Percentiles rank a stretch among this genome's conserved stretches.
These are phyloP conservation scores for Helicoverpa zea DNA, from an alignment of 1,140 invertebrate species.

Conservation along the genomic window DNA sequence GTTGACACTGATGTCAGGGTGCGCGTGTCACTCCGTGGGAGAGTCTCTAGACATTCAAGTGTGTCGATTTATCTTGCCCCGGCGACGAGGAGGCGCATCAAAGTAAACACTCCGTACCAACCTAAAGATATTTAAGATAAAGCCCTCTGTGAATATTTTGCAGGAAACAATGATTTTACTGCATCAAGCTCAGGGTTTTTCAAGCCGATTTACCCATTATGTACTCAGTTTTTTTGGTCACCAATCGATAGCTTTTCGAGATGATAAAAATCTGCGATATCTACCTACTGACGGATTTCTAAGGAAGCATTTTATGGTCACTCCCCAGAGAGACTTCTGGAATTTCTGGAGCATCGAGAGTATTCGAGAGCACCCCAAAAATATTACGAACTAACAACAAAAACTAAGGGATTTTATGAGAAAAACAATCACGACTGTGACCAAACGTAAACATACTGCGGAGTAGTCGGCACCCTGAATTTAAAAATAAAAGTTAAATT, in stretches of 20 bases:
- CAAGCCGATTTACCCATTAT: too few species aligned
- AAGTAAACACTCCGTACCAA: conserved; percentile 56
- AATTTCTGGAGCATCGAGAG: neutral
- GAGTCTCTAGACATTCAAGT: conserved; percentile 35
- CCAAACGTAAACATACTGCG: conserved; percentile 56
- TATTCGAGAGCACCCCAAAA: neutral
- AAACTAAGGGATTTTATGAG: conserved; percentile 37
- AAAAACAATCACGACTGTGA: conserved; percentile 62
- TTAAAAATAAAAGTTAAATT: conserved; percentile 63
- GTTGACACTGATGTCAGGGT: conserved; percentile 28
- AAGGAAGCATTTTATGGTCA: too few species aligned
- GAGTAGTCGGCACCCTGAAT: conserved; percentile 53
- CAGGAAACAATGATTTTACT: neutral
- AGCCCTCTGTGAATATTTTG: conserved; percentile 10
- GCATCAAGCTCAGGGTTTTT: too few species aligned
- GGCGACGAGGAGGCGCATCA: conserved; percentile 56
- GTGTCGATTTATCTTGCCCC: conserved; percentile 51
- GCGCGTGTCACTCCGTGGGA: conserved; percentile 36
- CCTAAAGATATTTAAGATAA: neutral
- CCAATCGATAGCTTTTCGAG: neutral
- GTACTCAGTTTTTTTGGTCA: neutral
- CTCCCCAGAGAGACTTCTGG: too few species aligned
- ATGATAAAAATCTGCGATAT: too few species aligned
- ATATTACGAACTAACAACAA: too few species aligned
- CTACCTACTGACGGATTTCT: too few species aligned